Base-by-base conservation (phyloP, 2,113 vertebrate species). In the Physeter macrocephalus region DNA sequence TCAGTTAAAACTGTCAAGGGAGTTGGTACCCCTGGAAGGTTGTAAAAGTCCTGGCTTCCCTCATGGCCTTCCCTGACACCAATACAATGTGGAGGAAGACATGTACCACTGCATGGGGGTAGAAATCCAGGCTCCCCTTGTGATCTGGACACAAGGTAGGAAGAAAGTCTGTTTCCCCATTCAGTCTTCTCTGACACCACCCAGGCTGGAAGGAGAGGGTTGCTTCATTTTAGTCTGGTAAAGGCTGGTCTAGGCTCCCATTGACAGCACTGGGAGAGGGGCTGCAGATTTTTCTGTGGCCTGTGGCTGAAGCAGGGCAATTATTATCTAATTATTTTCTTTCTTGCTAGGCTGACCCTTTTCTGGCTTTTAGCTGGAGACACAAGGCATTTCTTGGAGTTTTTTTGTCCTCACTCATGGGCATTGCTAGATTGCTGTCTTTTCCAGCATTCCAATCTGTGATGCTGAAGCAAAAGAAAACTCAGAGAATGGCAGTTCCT, bases 121-220 rank as follows among this genome's bases (percentile, higher is more conserved):
- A 3, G 3, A 59, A 23, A 18, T 59, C n/a, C 10, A 46, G 6
- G 57, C 1, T 54, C 69, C 20, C 27, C 15, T 17, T 54, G 29
- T 27, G 23, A 13, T 46, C 43, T 57, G 27, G 4, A 74, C 10
- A 6, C 14, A 11, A 23, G 25, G 5, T 3, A 46, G 20, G 13
- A 6, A 82, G 61, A 39, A 74, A 34, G 20, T 15, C 20, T 34
- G 27, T 36, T 4, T 49, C 13, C 4, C 3, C 34, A 69, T 31
- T 20, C 9, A 0, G 39, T 81, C 34, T 46, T 72, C 14, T 54
- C 5, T 61, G 41, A n/a, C 1, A 43, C 21, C 25, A 75, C 21
- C 34, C 18, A 67, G 31, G 6, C 0, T 6, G 3, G 27, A 27
- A 21, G 13, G 3, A 8, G 14, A 74, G 34, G 20, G 4, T 3